Conservation (phyloP, 1,140 invertebrate species). For the Apis dorsata region DNA sequence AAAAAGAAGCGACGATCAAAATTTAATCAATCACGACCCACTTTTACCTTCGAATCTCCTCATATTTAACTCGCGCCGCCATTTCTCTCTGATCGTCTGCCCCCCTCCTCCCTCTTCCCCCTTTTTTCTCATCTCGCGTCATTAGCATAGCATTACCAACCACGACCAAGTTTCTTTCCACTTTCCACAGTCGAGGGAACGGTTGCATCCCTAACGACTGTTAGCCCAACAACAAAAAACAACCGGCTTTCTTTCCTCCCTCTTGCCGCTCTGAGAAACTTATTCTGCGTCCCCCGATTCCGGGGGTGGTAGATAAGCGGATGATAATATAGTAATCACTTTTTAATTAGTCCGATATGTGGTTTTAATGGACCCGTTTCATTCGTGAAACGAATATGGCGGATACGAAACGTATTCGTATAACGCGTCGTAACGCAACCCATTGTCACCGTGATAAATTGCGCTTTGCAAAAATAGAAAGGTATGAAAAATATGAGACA, state of each 20-base stretch:
- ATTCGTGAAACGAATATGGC: too few species aligned
- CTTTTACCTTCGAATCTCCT: background rate
- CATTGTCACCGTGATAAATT: too few species aligned
- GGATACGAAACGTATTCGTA: too few species aligned
- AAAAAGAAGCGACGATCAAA: background rate
- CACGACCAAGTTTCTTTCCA: constrained; percentile 33
- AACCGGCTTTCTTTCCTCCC: background rate
- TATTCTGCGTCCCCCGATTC: background rate
- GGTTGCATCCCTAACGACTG: constrained; percentile 30
- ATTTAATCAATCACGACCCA: background rate
- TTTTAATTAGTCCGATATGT: constrained; percentile 6
- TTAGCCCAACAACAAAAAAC: constrained; percentile 21
- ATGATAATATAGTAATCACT: constrained; percentile 12
- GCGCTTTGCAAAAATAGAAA: too few species aligned
- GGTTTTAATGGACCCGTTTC: too few species aligned
- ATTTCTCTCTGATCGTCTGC: background rate
- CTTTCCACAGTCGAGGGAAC: background rate
- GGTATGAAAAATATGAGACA: too few species aligned
- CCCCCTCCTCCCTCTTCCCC: too few species aligned
- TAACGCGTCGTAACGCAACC: too few species aligned
- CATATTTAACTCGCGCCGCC: background rate
- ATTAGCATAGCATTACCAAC: constrained; percentile 45
- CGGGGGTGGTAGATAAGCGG: background rate
- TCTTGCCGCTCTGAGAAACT: background rate
- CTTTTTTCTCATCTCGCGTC: constrained; percentile 7